phyloP scores from a whole-genome alignment of 2,888 invertebrate species.

The Nomada hirtipes region DNA sequence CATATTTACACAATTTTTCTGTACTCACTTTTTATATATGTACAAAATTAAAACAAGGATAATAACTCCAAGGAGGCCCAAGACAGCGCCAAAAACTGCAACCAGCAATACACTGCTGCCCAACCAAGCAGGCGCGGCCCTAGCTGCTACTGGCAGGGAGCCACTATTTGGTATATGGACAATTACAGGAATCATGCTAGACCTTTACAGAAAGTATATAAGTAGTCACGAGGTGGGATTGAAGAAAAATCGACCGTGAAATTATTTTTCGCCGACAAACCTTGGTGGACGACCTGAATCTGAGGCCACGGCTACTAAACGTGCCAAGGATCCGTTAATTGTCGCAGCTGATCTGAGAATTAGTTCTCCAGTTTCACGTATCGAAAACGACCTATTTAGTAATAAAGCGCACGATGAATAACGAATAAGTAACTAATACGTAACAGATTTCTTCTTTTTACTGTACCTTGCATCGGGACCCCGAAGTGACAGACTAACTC shows the following conservation, averaged over 20 bases:
- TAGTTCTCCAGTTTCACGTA: conserved; percentile 89
- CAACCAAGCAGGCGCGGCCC: conserved; percentile 84
- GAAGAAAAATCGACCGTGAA: background rate
- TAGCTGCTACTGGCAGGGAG: conserved; percentile 82
- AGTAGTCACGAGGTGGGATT: background rate
- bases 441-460: too few relatives aligned
- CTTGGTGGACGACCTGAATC: conserved; percentile 94
- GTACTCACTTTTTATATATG: conserved; percentile 90
- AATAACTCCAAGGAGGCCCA: conserved; percentile 90
- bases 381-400: conserved; percentile 86
- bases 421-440: too few relatives aligned
- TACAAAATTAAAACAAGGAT: conserved; percentile 91
- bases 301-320: conserved; percentile 92
- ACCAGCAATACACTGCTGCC: conserved; percentile 85
- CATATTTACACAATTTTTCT: too few relatives aligned
- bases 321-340: conserved; percentile 86
- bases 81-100: conserved; percentile 89
- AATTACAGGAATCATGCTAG: conserved; percentile 85
- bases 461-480: conserved; percentile 89
- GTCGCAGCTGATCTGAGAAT: conserved; percentile 81
- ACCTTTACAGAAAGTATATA: conserved; percentile 61
- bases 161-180: conserved; percentile 84
- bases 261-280: conserved; percentile 81
- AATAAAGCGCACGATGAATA: too few relatives aligned
- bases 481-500: conserved; percentile 89